phyloP scores from a whole-genome alignment of 2,797 vertebrate species.

The Hipposideros larvatus region DNA sequence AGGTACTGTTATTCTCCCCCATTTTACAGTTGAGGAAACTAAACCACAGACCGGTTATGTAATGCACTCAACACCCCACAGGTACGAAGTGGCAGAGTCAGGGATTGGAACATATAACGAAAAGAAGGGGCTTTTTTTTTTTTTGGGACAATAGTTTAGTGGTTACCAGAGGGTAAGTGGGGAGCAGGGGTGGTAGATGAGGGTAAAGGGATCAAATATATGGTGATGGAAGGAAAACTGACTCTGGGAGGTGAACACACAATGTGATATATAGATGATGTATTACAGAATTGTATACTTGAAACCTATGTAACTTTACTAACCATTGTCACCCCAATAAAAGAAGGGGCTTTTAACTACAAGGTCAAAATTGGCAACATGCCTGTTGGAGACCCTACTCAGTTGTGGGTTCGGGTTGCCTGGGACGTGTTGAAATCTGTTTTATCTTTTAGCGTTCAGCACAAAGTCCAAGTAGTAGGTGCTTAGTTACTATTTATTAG shows the following conservation, averaged over 20 bases:
- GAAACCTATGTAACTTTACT: no score
- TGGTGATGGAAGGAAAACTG: no score
- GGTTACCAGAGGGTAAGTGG: no score
- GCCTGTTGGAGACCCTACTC: neutral
- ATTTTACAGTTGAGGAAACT: conserved; percentile 43
- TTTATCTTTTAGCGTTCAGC: neutral
- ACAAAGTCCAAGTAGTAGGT: neutral
- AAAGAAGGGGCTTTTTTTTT: neutral
- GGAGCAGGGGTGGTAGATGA: no score
- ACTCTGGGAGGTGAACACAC: no score
- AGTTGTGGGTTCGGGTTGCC: neutral
- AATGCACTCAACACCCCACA: neutral
- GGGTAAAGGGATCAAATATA: no score
- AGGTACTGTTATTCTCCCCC: neutral
- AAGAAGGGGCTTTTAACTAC: neutral
- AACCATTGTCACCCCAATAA: no score
- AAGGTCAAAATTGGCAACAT: neutral
- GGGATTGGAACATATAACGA: neutral
- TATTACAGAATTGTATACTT: no score
- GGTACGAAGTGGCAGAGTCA: neutral
- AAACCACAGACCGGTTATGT: neutral
- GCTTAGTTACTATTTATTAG: neutral
- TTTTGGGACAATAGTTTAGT: no score
- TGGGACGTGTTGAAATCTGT: neutral
- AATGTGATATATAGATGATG: no score